Evolutionary conservation across 2,888 invertebrate genomes (phyloP), one percentile per base, ranked within the genome.

Genomic region (Entomobrya proxima): DNA sequence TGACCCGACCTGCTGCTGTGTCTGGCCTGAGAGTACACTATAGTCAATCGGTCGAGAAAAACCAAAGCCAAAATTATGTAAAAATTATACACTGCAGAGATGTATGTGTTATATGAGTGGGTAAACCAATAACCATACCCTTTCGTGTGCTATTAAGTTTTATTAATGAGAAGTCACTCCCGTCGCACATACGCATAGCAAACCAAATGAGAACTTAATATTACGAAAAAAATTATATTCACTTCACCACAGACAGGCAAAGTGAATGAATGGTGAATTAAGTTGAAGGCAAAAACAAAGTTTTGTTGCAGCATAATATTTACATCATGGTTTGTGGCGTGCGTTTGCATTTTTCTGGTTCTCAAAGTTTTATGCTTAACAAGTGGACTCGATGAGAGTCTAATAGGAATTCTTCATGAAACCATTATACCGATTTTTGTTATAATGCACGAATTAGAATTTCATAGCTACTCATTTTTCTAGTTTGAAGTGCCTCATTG

Each of bases 1-100:
- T 81, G 82, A 83, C 83, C 83, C 77, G 83, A 83, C 77, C 69
- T 83, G 77, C 83, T 77, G 83, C 76, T 83, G 83, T 69, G 75
- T 47, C 47, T n/a, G n/a, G 52, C 47, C 52, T 83, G 52, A 75
- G n/a, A 13, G 50, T 32, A 40, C 75, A 83, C 75, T 76, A 37
- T n/a, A 18, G 67, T 58, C 30, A 74, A 47, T 74, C 61, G 44
- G 47, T 67, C 11, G 13, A 30, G 18, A 37, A 76, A 72, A 72
- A 61, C 37, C 67, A 47, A 79, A 64, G 58, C 58, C 9, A 78
- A 78, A 47, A 79, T 67, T 77, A 37, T 61, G 77, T 76, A 76
- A 77, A 64, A 79, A 69, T 79, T 79, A 50, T 67, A 50, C 69
- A 52, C 32, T 52, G 1, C 21, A 18, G 50, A 27, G 3, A 13